Evolutionary conservation across 2,797 vertebrate genomes (phyloP).

Genomic region (Danio kyathit): DNA sequence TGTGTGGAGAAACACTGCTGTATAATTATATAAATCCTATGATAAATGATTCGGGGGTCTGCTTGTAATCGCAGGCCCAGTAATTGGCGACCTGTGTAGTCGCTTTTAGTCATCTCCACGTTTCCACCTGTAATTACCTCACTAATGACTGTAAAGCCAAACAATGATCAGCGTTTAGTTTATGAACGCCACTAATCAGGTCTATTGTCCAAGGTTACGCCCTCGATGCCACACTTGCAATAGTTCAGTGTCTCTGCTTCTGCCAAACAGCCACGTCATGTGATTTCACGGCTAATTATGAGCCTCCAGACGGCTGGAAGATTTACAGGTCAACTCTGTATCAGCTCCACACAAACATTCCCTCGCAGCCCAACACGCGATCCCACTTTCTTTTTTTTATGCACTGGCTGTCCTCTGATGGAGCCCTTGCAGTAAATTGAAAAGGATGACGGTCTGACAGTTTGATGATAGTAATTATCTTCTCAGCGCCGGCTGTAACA

Average conservation of each 20-base stretch:
- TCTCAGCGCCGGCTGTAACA: constrained; percentile 57
- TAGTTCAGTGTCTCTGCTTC: constrained; percentile 17
- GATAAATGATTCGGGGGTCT: constrained; percentile 7
- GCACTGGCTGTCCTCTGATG: constrained; percentile 47
- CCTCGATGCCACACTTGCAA: background rate
- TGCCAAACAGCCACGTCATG: background rate
- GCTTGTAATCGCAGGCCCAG: background rate
- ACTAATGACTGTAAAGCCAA: constrained; percentile 40
- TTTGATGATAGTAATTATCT: constrained; percentile 74
- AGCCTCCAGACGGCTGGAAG: constrained; percentile 7
- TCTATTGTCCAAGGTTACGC: constrained; percentile 31
- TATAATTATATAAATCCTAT: constrained; percentile 7
- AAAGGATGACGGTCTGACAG: constrained; percentile 62
- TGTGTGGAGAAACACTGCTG: background rate
- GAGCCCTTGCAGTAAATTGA: constrained; percentile 50
- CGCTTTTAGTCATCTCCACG: constrained; percentile 6
- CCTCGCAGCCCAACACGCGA: background rate
- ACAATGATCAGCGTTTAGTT: constrained; percentile 9
- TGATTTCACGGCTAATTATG: constrained; percentile 31
- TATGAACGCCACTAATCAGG: constrained; percentile 32
- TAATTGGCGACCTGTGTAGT: constrained; percentile 36
- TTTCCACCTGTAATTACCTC: constrained; percentile 21
- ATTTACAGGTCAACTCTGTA: constrained; percentile 42
- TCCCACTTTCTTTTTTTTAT: constrained; percentile 61
- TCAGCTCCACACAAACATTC: constrained; percentile 17